phyloP scores from a whole-genome alignment of 2,113 vertebrate genomes.

The Apeltes quadracus region DNA sequence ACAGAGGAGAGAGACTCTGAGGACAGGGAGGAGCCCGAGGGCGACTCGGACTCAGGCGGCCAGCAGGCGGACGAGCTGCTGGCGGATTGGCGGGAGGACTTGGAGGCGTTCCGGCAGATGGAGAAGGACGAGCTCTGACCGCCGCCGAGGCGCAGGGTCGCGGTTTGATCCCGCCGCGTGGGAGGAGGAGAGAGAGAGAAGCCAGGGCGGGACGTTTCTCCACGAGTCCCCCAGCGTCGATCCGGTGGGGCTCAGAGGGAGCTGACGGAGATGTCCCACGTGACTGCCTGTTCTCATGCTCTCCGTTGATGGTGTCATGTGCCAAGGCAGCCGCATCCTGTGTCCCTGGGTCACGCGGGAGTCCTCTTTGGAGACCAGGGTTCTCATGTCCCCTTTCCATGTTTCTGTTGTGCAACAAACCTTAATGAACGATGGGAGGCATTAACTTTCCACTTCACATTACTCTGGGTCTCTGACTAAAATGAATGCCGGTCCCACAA shows the following conservation, averaged over 20 bases:
- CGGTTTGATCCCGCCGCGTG: slow-evolving; percentile 9
- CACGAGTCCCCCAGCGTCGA: slow-evolving; percentile 25
- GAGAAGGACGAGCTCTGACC: slow-evolving; percentile 98
- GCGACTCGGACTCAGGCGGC: slow-evolving; percentile 60
- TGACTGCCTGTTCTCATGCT: slow-evolving; percentile 24
- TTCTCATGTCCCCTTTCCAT: slow-evolving; percentile 49
- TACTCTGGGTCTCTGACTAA: slow-evolving; percentile 56
- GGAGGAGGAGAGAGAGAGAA: neutral
- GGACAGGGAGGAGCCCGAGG: slow-evolving; percentile 51
- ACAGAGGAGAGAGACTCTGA: slow-evolving; percentile 53
- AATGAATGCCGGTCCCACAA: slow-evolving; percentile 42
- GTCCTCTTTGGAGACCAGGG: slow-evolving; percentile 43
- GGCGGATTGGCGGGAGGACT: slow-evolving; percentile 97
- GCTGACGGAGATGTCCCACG: slow-evolving; percentile 16
- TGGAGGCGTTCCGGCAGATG: slow-evolving; percentile 99
- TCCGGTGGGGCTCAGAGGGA: slow-evolving; percentile 22
- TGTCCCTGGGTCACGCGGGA: slow-evolving; percentile 42
- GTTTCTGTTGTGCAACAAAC: slow-evolving; percentile 46
- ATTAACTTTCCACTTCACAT: slow-evolving; percentile 18
- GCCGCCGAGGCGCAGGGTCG: slow-evolving; percentile 12
- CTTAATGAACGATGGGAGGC: slow-evolving; percentile 29
- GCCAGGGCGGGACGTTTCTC: slow-evolving; percentile 19
- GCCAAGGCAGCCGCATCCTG: slow-evolving; percentile 47
- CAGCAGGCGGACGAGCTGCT: slow-evolving; percentile 91
- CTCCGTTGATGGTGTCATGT: slow-evolving; percentile 32